Base-by-base conservation (phyloP, 2,797 vertebrate species). In the Enteromius treurensis region DNA sequence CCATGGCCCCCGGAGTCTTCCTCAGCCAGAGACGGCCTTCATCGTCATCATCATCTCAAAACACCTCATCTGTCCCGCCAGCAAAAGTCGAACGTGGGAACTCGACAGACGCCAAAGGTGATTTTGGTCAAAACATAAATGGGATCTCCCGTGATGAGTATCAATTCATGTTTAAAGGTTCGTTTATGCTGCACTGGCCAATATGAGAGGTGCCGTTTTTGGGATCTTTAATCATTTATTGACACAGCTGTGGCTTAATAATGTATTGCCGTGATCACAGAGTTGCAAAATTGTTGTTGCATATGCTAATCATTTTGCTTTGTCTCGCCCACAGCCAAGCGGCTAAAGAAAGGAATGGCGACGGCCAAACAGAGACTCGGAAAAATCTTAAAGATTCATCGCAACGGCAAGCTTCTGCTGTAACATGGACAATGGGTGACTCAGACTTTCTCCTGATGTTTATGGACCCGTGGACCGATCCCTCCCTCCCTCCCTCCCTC, bases 361-460 rank as follows among this genome's bases (percentile, higher is more conserved):
- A 99, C 98, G 5, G 98, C 98, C 93, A 99, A 99, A 95, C 98
- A 99, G 94, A 97, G 98, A 96, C 98, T 99, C 77, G 97, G 98
- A 93, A 99, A 98, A 95, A 99, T 99, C 93, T 94, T 99, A 95
- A 99, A 99, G 95, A 99, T 99, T 92, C 98, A 99, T 93, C 96
- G 97, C 93, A 99, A 99, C 0, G 98, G 98, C 87, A 98, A 99
- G 90, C 96, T 99, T 89, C 97, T 99, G 85, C 97, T 99, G 94
- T 99, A 97, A 96, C 94, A 89, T 76, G 68, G 88, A 91, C 88
- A 84, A 84, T 83, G 86, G 90, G 86, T 90, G 90, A 91, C 93
- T 91, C 90, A 90, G 90, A 93, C 87, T 82, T 87, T 84, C 86
- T 86, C 85, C 84, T 84, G 78, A 87, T 53, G 88, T 80, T 87